These are phyloP conservation scores for Drosophila koepferae DNA, from an alignment of 2,888 invertebrate species.

Conservation along the genomic window DNA sequence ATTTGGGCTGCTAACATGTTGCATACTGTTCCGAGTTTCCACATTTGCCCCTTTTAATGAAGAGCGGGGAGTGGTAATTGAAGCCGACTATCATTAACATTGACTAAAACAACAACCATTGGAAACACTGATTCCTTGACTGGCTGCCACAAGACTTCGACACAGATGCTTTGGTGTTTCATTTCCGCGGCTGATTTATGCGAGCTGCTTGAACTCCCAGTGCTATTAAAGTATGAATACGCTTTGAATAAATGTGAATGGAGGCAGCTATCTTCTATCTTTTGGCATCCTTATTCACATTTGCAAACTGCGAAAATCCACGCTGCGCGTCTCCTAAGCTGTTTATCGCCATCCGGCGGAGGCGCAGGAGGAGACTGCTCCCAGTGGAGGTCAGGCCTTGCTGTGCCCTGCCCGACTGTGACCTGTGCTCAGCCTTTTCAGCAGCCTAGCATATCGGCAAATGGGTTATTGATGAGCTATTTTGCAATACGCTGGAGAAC, in stretches of 20 bases:
- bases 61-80: constrained; percentile 20
- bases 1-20: constrained; percentile 73
- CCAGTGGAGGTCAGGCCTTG: constrained; percentile 40
- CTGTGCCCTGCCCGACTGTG: constrained; percentile 5
- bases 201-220: constrained; percentile 44
- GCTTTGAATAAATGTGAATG: constrained; percentile 51
- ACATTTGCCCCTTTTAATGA: constrained; percentile 33
- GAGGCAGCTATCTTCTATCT: constrained; percentile 33
- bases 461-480: constrained; percentile 79
- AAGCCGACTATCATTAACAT: constrained; percentile 62
- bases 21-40: constrained; percentile 45
- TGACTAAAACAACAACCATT: constrained; percentile 61
- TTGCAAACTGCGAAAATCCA: constrained; percentile 4
- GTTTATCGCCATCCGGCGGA: constrained; percentile 24
- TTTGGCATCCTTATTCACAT: constrained; percentile 27
- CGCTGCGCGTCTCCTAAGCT: constrained; percentile 36
- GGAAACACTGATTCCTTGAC: constrained; percentile 38
- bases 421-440: constrained; percentile 35
- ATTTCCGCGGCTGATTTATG: constrained; percentile 64
- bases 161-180: constrained; percentile 36
- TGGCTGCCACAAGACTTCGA: constrained; percentile 49
- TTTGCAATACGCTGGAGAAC: constrained; percentile 61
- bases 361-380: constrained; percentile 9
- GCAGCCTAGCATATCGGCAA: constrained; percentile 64
- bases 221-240: constrained; percentile 66